These are phyloP conservation scores for Papilio aristodemus DNA, from an alignment of 1,140 invertebrate species.

Conservation along the genomic window DNA sequence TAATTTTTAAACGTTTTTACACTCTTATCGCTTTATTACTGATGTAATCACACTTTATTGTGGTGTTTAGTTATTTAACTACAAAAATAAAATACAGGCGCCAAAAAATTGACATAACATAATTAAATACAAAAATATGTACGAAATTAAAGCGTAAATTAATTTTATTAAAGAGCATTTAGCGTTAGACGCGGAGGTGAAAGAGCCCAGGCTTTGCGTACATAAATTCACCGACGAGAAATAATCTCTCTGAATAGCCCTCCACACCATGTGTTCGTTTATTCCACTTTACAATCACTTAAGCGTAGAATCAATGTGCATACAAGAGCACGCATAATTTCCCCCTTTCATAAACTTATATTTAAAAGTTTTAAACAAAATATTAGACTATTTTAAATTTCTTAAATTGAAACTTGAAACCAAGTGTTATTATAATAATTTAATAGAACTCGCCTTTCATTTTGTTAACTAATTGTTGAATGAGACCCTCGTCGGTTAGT, in stretches of 20 bases:
- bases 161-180: conserved; percentile 26
- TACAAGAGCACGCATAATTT: conserved; percentile 21
- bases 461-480: conserved; percentile 20
- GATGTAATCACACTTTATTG: no score
- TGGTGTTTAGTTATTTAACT: no score
- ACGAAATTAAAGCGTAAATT: conserved; percentile 20
- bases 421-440: not conserved
- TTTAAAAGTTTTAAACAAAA: conserved; percentile 13
- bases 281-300: conserved; percentile 33
- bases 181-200: conserved; percentile 14
- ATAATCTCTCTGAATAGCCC: conserved; percentile 29
- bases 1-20: no score
- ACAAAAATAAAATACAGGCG: no score
- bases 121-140: not conserved
- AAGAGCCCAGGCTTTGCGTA: conserved; percentile 23
- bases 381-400: not conserved
- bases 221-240: conserved; percentile 26
- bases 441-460: conserved; percentile 5
- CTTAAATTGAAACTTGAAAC: not conserved
- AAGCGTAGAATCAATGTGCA: conserved; percentile 22
- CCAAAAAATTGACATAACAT: no score
- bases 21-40: no score
- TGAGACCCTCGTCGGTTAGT: conserved; percentile 9
- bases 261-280: conserved; percentile 27
- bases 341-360: conserved; percentile 13